Percentiles rank a stretch among this genome's conserved stretches.
Evolutionary conservation across 2,797 vertebrate genomes (phyloP).

Genomic region (Spheniscus humboldti): DNA sequence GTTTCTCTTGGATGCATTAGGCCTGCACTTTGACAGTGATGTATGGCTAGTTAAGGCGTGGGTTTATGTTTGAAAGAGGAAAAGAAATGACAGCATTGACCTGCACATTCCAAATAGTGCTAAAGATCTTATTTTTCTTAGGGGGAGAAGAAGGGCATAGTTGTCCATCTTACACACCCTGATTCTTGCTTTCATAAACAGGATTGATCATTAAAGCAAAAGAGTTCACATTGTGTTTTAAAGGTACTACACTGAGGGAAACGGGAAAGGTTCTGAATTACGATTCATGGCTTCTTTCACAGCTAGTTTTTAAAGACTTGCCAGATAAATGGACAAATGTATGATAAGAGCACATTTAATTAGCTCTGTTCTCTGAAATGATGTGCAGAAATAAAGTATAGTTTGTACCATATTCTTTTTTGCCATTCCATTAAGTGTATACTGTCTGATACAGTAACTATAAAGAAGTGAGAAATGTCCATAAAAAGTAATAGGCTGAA

Average conservation of each 20-base stretch:
- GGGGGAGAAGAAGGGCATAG: not conserved
- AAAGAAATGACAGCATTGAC: not conserved
- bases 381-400: conserved; percentile 43
- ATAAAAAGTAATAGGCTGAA: conserved; percentile 58
- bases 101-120: not conserved
- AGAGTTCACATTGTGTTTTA: not conserved
- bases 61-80: not conserved
- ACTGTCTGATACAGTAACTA: conserved; percentile 29
- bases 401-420: conserved; percentile 35
- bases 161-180: not conserved
- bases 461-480: conserved; percentile 48
- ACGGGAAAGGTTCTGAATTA: not conserved
- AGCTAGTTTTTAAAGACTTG: conserved; percentile 32
- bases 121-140: not conserved
- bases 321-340: conserved; percentile 27
- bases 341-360: conserved; percentile 45
- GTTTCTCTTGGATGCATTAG: not conserved
- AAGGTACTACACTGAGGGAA: not conserved
- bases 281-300: not conserved
- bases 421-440: conserved; percentile 15
- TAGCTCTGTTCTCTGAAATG: conserved; percentile 35
- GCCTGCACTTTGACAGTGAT: not conserved
- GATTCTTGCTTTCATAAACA: not conserved
- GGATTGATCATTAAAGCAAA: not conserved
- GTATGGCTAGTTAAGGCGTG: not conserved